Evolutionary conservation across 2,888 invertebrate species (phyloP).

Genomic region (Phorcus lineatus): DNA sequence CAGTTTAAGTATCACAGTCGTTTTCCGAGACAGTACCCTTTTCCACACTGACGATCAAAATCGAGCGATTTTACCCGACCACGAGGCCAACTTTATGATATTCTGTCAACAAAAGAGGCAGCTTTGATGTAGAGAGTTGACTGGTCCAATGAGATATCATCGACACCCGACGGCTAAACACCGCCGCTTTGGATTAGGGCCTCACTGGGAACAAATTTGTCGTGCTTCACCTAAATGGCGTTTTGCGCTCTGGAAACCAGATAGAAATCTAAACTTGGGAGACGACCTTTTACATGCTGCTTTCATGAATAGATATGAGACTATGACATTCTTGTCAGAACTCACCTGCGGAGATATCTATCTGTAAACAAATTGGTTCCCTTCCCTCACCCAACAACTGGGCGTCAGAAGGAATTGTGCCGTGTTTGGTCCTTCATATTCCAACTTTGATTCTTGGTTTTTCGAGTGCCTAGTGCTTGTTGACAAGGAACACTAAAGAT

Average conservation of each 20-base stretch:
- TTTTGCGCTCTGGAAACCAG: neutral
- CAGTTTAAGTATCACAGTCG: slow-evolving; percentile 18
- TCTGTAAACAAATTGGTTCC: slow-evolving; percentile 17
- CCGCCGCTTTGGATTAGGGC: slow-evolving; percentile 11
- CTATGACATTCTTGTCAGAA: slow-evolving; percentile 14
- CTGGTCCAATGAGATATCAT: neutral
- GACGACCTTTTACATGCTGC: slow-evolving; percentile 18
- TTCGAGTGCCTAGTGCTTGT: too few relatives aligned
- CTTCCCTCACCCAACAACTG: neutral
- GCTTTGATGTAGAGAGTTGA: slow-evolving; percentile 18
- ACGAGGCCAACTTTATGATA: slow-evolving; percentile 19
- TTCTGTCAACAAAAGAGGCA: slow-evolving; percentile 3
- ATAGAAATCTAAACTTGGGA: slow-evolving; percentile 2
- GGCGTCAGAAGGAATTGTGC: neutral
- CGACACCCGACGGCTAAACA: slow-evolving; percentile 16
- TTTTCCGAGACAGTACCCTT: slow-evolving; percentile 18
- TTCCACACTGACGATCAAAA: slow-evolving; percentile 25
- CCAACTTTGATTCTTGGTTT: neutral
- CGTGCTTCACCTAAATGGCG: slow-evolving; percentile 14
- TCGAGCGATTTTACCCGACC: slow-evolving; percentile 11
- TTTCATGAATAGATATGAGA: slow-evolving; percentile 2
- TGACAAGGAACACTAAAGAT: too few relatives aligned
- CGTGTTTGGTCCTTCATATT: neutral
- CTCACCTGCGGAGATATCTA: slow-evolving; percentile 12
- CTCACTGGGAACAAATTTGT: slow-evolving; percentile 21